Evolutionary conservation across 2,113 vertebrate genomes (phyloP).

Genomic region (Brachypteracias leptosomus): DNA sequence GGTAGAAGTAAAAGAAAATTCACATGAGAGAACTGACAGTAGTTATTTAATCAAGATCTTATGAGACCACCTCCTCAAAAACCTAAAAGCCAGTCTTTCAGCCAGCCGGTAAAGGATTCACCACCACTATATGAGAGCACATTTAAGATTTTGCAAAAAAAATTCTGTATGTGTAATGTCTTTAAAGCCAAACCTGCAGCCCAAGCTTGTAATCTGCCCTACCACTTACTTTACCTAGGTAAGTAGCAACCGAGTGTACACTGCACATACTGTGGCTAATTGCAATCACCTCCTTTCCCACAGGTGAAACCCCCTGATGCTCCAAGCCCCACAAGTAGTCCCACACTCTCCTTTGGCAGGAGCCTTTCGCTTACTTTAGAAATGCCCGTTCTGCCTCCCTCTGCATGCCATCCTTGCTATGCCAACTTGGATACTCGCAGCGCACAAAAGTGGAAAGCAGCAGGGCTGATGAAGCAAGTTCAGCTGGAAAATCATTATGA

Average conservation of each 20-base stretch:
- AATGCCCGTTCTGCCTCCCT: background rate
- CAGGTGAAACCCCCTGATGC: background rate
- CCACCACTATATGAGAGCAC: background rate
- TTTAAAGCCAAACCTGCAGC: background rate
- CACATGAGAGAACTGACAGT: background rate
- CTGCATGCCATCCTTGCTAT: background rate
- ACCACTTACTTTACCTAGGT: no score
- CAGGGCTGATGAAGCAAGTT: background rate
- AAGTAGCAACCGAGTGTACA: background rate
- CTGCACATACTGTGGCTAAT: background rate
- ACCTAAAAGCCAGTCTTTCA: background rate
- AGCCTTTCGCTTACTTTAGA: background rate
- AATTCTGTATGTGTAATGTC: background rate
- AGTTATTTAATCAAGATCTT: background rate
- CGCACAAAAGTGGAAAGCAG: background rate
- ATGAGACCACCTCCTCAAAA: background rate
- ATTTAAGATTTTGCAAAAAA: background rate
- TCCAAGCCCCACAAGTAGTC: background rate
- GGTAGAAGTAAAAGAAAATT: background rate
- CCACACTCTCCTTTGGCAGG: background rate
- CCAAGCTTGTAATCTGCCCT: background rate
- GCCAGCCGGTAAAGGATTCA: background rate
- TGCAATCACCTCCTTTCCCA: rapidly evolving
- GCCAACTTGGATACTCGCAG: background rate
- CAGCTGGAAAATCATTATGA: background rate